A percentile compares a stretch with the other conserved stretches of the same genome.
These are phyloP conservation scores for Xanthia togata DNA, from an alignment of 2,888 invertebrate species.

Conservation along the genomic window DNA sequence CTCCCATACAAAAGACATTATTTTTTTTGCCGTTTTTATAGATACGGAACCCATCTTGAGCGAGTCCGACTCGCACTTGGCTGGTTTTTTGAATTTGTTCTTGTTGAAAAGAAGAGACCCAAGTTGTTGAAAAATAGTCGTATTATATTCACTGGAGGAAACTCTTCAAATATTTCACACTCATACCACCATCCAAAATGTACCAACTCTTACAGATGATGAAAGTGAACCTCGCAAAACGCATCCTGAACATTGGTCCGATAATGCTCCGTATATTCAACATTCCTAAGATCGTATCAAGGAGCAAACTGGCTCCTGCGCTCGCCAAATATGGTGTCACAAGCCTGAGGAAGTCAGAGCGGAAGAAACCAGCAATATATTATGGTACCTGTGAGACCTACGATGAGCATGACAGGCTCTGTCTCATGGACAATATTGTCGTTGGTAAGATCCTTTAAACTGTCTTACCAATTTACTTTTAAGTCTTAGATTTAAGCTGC, in stretches of 20 bases:
- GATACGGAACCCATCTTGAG: too few relatives aligned
- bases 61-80: too few relatives aligned
- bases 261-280: constrained; percentile 69
- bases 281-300: constrained; percentile 56
- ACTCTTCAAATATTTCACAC: not conserved
- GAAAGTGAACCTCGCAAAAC: constrained; percentile 68
- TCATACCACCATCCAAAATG: not conserved
- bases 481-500: not conserved
- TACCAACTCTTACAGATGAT: constrained; percentile 65
- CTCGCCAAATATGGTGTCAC: constrained; percentile 66
- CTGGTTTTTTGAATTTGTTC: too few relatives aligned
- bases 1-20: too few relatives aligned
- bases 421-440: constrained; percentile 28
- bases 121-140: not conserved
- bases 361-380: constrained; percentile 43
- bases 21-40: too few relatives aligned
- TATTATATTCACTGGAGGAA: not conserved
- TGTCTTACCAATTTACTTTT: not conserved
- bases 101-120: too few relatives aligned
- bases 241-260: constrained; percentile 67
- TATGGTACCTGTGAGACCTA: constrained; percentile 63
- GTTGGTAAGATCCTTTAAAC: constrained; percentile 63
- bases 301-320: constrained; percentile 54
- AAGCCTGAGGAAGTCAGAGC: constrained; percentile 67
- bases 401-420: constrained; percentile 69